These are phyloP conservation scores for Fundulus diaphanus DNA, from an alignment of 2,797 vertebrate species.

Conservation along the genomic window DNA sequence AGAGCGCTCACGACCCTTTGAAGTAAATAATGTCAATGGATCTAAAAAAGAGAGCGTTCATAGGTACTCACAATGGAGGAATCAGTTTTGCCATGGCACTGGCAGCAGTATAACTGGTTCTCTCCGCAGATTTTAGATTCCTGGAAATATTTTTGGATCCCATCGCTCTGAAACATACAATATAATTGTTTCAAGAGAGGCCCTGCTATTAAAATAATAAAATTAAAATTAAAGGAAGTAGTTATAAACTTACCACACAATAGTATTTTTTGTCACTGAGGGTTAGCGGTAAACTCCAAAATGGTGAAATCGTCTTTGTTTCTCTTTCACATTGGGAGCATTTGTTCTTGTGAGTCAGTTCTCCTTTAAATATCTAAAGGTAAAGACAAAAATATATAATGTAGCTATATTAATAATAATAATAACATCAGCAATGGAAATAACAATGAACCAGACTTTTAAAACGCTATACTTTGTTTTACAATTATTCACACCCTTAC, in stretches of 20 bases:
- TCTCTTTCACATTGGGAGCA: background rate
- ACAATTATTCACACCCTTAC: background rate
- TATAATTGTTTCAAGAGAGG: background rate
- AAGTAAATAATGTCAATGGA: too few relatives aligned
- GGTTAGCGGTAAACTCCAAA: conserved; percentile 21
- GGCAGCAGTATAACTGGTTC: conserved; percentile 6
- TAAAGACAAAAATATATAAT: too few relatives aligned
- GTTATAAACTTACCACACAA: background rate
- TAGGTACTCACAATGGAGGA: conserved; percentile 4
- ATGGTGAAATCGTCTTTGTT: background rate
- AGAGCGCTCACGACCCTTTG: too few relatives aligned
- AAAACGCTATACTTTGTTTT: too few relatives aligned
- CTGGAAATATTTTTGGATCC: conserved; percentile 5
- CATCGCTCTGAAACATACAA: conserved; percentile 2
- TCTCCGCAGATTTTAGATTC: conserved; percentile 8
- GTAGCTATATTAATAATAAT: too few relatives aligned
- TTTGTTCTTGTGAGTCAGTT: conserved; percentile 4
- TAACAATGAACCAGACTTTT: too few relatives aligned
- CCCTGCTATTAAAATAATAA: too few relatives aligned
- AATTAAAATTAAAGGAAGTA: background rate
- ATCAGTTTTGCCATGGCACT: conserved; percentile 1
- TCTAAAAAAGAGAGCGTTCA: too few relatives aligned
- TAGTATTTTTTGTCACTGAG: background rate
- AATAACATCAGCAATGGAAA: too few relatives aligned
- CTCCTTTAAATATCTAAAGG: conserved; percentile 16